Conservation (phyloP, 2,113 vertebrate genomes). For the Myotis davidii region DNA sequence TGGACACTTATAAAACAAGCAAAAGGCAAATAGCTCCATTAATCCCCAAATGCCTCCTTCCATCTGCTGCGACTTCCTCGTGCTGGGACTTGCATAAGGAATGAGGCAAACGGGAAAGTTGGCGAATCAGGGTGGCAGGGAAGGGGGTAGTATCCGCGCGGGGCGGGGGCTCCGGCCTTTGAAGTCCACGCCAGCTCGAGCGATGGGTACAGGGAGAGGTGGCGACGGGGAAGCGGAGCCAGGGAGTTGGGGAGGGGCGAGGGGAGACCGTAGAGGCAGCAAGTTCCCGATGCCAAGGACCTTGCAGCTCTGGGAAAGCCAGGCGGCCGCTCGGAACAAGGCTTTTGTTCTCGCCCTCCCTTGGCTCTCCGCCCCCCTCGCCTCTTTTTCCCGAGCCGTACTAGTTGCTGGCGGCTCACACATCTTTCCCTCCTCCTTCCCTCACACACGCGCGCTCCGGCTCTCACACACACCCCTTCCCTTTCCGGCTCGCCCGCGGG, state of each 20-base stretch:
- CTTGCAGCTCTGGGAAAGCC: not conserved
- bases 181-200: not conserved
- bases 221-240: not conserved
- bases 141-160: not conserved
- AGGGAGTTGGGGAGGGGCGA: not conserved
- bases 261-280: not conserved
- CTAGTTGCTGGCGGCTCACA: conserved; percentile 70
- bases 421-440: not conserved
- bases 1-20: conserved; percentile 64
- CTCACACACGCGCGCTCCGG: conserved; percentile 38
- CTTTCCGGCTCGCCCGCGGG: not conserved
- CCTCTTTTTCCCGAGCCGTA: conserved; percentile 61
- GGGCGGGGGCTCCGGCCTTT: not conserved
- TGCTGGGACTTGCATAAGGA: conserved; percentile 86
- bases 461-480: conserved; percentile 66
- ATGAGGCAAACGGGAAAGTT: conserved; percentile 84
- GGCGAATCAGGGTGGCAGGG: conserved; percentile 76
- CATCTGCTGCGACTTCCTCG: conserved; percentile 85
- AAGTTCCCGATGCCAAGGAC: not conserved
- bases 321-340: not conserved
- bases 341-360: conserved; percentile 68
- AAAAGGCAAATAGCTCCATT: conserved; percentile 79
- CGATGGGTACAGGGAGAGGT: not conserved
- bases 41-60: conserved; percentile 80
- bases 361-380: conserved; percentile 42